Evolutionary conservation across 92 coral and sea anemone genomes (phyloP).

Genomic region (Parazoanthus swiftii): DNA sequence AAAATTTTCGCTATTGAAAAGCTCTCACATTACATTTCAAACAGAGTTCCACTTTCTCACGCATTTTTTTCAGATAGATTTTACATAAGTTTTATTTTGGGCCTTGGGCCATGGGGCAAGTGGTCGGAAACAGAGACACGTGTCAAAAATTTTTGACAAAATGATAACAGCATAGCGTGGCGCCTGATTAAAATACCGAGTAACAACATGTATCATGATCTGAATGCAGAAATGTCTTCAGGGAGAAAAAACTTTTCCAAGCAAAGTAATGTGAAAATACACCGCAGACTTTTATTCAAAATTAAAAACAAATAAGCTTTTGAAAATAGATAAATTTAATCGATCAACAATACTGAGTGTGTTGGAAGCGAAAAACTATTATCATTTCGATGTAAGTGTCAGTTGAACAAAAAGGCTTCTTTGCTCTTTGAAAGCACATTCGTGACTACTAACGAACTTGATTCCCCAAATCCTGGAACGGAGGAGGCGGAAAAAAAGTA

Average conservation of each 20-base stretch:
- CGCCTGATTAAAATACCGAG: background rate
- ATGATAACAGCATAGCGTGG: background rate
- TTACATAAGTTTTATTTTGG: background rate
- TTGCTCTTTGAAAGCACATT: background rate
- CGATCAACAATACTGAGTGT: too few relatives aligned
- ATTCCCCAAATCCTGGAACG: too few relatives aligned
- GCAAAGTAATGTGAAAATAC: too few relatives aligned
- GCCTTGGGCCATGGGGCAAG: slow-evolving; percentile 5
- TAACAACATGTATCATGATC: too few relatives aligned
- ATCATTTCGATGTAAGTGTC: too few relatives aligned
- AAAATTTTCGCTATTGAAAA: background rate
- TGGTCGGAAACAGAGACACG: background rate
- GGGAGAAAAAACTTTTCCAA: background rate
- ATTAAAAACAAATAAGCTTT: too few relatives aligned
- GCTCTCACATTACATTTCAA: background rate
- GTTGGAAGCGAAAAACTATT: too few relatives aligned
- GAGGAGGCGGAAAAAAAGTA: too few relatives aligned
- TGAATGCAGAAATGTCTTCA: too few relatives aligned
- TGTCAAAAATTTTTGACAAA: too few relatives aligned
- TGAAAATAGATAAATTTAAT: too few relatives aligned
- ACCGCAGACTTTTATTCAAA: too few relatives aligned
- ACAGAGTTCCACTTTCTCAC: background rate
- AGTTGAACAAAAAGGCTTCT: background rate
- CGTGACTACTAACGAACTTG: background rate
- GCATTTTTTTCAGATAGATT: background rate